Evolutionary conservation across 2,797 vertebrate species (phyloP).

Genomic region (Phrynocephalus forsythii): DNA sequence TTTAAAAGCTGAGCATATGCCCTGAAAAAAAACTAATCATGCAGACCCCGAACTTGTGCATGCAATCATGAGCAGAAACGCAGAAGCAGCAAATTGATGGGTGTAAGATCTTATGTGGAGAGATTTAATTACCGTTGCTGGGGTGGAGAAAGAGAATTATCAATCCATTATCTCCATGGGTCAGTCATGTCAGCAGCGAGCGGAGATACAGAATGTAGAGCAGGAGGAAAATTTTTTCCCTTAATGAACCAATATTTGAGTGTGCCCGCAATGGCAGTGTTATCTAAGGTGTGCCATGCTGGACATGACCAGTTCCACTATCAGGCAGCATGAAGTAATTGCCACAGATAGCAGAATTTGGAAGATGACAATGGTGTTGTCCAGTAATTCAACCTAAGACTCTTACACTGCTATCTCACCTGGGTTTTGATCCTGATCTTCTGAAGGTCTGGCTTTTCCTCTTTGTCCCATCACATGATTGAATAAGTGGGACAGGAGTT

Average conservation of each 20-base stretch:
- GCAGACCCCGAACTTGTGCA: neutral
- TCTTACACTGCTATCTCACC: too few relatives aligned
- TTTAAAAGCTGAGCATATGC: neutral
- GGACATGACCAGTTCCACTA: too few relatives aligned
- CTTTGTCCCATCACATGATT: too few relatives aligned
- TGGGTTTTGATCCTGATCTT: too few relatives aligned
- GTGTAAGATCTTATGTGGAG: neutral
- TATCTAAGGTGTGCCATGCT: neutral
- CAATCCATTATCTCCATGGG: neutral
- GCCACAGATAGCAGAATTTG: neutral
- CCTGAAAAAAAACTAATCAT: neutral
- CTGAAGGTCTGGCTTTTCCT: too few relatives aligned
- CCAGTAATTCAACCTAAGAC: neutral
- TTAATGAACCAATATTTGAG: neutral
- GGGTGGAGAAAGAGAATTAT: neutral
- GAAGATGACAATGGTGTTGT: neutral
- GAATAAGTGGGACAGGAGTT: too few relatives aligned
- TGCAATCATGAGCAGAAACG: neutral
- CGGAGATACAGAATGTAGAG: slow-evolving; percentile 11
- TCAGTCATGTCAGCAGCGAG: neutral
- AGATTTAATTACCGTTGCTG: neutral
- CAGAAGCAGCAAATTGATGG: neutral
- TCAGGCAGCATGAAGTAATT: neutral
- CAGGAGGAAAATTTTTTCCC: neutral
- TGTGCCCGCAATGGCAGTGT: neutral